phyloP scores from a whole-genome alignment of 2,888 invertebrate species.

The Drosophila colorata region DNA sequence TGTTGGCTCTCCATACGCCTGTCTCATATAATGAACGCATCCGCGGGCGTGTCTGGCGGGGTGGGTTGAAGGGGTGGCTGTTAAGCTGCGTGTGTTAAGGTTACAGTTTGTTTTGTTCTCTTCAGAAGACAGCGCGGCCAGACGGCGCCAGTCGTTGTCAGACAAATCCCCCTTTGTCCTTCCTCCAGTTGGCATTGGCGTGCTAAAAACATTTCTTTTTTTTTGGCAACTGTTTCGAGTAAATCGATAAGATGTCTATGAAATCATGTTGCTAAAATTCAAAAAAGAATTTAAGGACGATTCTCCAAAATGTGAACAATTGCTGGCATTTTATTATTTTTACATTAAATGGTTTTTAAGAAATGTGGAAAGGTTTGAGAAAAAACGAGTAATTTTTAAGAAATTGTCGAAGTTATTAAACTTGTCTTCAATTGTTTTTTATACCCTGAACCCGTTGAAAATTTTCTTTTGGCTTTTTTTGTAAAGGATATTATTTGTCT shows the following conservation, averaged over 20 bases:
- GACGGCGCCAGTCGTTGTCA: slow-evolving; percentile 68
- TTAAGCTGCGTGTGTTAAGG: slow-evolving; percentile 67
- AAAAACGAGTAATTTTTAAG: no score
- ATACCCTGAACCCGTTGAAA: no score
- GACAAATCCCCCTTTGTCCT: slow-evolving; percentile 24
- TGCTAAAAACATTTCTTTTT: slow-evolving; percentile 6
- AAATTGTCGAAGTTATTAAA: no score
- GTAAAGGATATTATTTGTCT: no score
- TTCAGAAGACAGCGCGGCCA: slow-evolving; percentile 52
- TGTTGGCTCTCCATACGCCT: slow-evolving; percentile 11
- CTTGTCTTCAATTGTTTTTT: no score
- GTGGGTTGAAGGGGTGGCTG: slow-evolving; percentile 7
- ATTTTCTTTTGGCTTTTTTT: no score
- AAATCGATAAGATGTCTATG: slow-evolving; percentile 62
- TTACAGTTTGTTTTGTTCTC: slow-evolving; percentile 63
- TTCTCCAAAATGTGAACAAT: background rate
- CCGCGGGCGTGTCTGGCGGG: slow-evolving; percentile 12
- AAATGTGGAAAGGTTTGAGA: no score
- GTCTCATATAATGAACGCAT: slow-evolving; percentile 52
- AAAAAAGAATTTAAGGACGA: slow-evolving; percentile 50
- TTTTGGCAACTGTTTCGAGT: slow-evolving; percentile 60
- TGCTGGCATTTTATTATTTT: background rate
- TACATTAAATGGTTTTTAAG: no score
- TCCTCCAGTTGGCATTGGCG: slow-evolving; percentile 12
- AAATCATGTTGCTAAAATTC: slow-evolving; percentile 57